Evolutionary conservation across 1,140 invertebrate species (phyloP), one percentile per base, ranked within the genome.

Genomic region (Lasioglossum albipes): DNA sequence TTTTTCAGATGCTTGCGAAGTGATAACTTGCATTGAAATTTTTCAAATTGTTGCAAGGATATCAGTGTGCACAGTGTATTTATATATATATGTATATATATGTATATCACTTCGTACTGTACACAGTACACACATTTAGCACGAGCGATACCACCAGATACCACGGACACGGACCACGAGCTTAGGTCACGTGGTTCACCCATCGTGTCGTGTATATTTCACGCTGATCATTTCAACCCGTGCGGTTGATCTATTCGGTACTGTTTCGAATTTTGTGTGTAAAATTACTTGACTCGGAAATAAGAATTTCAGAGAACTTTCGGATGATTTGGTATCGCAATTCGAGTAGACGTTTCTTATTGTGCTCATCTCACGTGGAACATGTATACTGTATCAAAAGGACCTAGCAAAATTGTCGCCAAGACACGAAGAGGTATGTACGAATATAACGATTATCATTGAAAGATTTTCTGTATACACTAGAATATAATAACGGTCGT

Each of bases 321-420:
- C 85, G 86, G 57, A 87, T 87, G 86, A 76, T 77, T 82, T 87
- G 79, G 75, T 52, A 65, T 80, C 52, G 22, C 16, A 36, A 61
- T 20, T 49, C 45, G 20, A 74, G n/a, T 57, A 41, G 27, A 49
- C 62, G 52, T 22, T 65, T 31, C 54, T 52, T 79, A 22, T 49
- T 54, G 61, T 73, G n/a, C 59, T 72, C 45, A 42, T 74, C 36
- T 57, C 18, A 74, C 61, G 57, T 83, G 66, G 81, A 93, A 87
- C 79, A 97, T 97, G 97, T 97, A 97, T 94, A 97, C 96, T 87
- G 95, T 97, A 85, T 96, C 96, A 76, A 97, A 97, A 94, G 96
- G 96, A 75, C 96, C 96, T 70, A 97, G 96, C 93, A 97, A 97
- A 94, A 96, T 97, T 89, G 96, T 97, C 84, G 96, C 96, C 69